phyloP scores from a whole-genome alignment of 2,797 vertebrate genomes.

The Oreonectes daqikongensis region DNA sequence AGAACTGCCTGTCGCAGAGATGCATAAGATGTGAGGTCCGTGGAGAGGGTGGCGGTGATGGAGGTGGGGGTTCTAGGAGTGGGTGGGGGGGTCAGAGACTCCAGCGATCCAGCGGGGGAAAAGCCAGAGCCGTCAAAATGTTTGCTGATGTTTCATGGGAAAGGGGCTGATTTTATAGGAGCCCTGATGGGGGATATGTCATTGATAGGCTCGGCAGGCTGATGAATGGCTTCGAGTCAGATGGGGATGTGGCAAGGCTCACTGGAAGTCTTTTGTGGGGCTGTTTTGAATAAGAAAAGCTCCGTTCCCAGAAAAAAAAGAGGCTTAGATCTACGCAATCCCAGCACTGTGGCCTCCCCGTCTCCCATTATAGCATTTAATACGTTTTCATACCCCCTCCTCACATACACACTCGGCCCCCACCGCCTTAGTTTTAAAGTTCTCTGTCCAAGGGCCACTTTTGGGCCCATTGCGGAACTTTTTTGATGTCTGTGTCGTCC shows the following conservation, averaged over 20 bases:
- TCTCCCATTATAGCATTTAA: constrained; percentile 95
- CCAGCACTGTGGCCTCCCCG: constrained; percentile 94
- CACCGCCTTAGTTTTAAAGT: constrained; percentile 80
- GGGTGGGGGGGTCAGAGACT: constrained; percentile 77
- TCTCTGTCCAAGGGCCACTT: constrained; percentile 72
- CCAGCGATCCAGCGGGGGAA: constrained; percentile 89
- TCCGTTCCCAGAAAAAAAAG: constrained; percentile 92
- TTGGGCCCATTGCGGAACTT: constrained; percentile 63
- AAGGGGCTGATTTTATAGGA: constrained; percentile 99
- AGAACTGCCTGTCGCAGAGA: constrained; percentile 78
- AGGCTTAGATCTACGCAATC: constrained; percentile 97
- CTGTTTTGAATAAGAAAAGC: constrained; percentile 99
- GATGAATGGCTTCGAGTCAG: constrained; percentile 99
- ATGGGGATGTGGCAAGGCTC: constrained; percentile 99
- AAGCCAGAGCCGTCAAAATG: constrained; percentile 99
- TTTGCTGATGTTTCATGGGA: constrained; percentile 99
- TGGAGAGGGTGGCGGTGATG: constrained; percentile 66
- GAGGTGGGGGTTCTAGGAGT: constrained; percentile 52
- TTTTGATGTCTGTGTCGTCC: constrained; percentile 42
- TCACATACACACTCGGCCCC: constrained; percentile 61
- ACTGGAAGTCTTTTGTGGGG: constrained; percentile 99
- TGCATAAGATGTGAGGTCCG: constrained; percentile 77
- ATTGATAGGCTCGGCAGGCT: constrained; percentile 99
- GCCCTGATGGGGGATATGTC: constrained; percentile 99
- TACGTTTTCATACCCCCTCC: constrained; percentile 83